Conservation (phyloP, 2,113 vertebrate genomes). For the Mesembrinibis cayennensis region DNA sequence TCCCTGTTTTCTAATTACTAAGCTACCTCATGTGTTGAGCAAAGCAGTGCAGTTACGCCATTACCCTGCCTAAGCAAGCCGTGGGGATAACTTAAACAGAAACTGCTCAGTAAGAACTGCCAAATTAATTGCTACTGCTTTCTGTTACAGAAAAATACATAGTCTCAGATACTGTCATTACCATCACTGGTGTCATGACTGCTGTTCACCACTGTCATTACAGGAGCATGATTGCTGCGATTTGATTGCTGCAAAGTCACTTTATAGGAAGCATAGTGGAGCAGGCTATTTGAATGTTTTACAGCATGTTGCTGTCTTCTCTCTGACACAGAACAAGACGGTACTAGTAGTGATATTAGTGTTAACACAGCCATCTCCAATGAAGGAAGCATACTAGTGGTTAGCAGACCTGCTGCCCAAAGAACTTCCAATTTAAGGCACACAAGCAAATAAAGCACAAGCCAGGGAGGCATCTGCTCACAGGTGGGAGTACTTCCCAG, state of each 20-base stretch:
- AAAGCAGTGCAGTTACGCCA: not conserved
- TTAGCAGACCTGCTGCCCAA: not conserved
- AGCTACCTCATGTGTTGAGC: not conserved
- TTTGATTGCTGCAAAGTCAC: not conserved
- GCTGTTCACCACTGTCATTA: not conserved
- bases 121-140: not conserved
- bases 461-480: not conserved
- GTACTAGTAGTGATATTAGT: not conserved
- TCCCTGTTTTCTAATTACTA: not conserved
- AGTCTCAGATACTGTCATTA: not conserved
- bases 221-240: not conserved
- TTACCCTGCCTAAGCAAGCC: not conserved
- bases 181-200: not conserved
- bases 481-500: not conserved
- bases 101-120: not conserved
- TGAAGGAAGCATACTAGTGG: not conserved
- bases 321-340: not conserved
- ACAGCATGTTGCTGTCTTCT: not conserved
- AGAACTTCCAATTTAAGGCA: not conserved
- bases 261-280: not conserved
- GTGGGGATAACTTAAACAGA: not conserved
- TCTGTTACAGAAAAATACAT: not conserved
- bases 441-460: not conserved
- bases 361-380: not conserved
- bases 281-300: not conserved